Base-by-base conservation (phyloP, 1,140 invertebrate species). In the Mactra quadrangularis region DNA sequence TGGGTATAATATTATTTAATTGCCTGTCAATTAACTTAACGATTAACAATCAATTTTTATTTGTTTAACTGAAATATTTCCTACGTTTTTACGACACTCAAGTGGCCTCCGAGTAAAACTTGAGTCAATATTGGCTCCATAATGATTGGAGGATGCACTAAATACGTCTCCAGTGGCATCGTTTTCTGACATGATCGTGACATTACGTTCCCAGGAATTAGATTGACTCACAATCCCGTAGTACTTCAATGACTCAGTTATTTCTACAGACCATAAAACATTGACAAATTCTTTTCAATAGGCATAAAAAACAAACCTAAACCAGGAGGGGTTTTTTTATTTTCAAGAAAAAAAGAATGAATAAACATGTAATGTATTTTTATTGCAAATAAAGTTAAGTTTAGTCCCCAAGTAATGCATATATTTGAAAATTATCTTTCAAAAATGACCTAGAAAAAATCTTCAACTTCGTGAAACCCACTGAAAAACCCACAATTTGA, bases 81-180 rank as follows among this genome's bases (percentile, higher is more conserved):
- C 25, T 55, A 25, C 17, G 25, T 11, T 25, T 66, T 66, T 47
- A 66, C 62, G 25, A 45, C 29, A 45, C 62, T 66, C 62, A 17
- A 27, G 62, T 66, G 62, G 9, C 45, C 1, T 41, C 17, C 45
- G 62, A 66, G 62, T 66, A 33, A 66, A 66, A 60, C 38, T 45
- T 19, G 62, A 66, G 62, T 35, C 62, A 66, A 66, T 66, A 66
- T 29, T 66, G 38, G 38, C 22, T 66, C 38, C 7, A 19, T 45
- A 33, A 66, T 66, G 62, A 66, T 66, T 66, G 62, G 62, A 41
- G 45, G 41, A 66, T n/a, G 41, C 62, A 66, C 62, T 66, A 66
- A 66, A 66, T 38, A 22, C 45, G 62, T 66, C 62, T 66, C 62
- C 38, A 4, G 3, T 41, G 62, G 38, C 62, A 66, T n/a, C 25